These are phyloP conservation scores for Carollia perspicillata DNA, from an alignment of 2,113 vertebrate species.

Conservation along the genomic window DNA sequence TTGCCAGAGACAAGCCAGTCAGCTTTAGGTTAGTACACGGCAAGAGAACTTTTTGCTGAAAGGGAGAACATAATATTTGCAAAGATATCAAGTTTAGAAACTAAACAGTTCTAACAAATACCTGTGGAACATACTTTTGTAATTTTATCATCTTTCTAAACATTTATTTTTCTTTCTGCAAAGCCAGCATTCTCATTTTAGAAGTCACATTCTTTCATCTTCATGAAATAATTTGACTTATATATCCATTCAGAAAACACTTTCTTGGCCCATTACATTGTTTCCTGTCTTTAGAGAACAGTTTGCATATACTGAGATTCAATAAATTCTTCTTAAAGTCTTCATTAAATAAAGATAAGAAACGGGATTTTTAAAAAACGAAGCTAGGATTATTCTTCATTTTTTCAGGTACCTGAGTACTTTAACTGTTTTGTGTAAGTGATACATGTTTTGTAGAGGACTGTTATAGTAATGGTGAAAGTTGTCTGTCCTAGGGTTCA, in stretches of 20 bases:
- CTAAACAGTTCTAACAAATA: background rate
- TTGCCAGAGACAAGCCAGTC: background rate
- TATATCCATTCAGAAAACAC: background rate
- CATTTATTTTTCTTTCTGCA: background rate
- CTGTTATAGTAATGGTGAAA: background rate
- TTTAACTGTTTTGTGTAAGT: background rate
- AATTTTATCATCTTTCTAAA: background rate
- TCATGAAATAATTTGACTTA: background rate
- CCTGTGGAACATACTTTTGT: background rate
- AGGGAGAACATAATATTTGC: background rate
- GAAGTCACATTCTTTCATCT: background rate
- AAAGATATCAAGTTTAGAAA: background rate
- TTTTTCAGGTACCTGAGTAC: background rate
- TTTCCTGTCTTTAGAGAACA: background rate
- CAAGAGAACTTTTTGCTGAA: background rate
- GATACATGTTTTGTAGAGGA: background rate
- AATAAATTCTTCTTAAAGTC: background rate
- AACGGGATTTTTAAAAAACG: background rate
- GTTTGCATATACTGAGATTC: background rate
- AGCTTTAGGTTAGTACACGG: background rate
- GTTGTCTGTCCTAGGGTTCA: background rate
- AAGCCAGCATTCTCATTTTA: background rate
- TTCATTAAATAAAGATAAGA: slow-evolving; percentile 16
- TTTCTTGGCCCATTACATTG: background rate
- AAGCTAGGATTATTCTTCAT: slow-evolving; percentile 27